Conservation (phyloP, 2,888 invertebrate species). For the Pterostichus niger region DNA sequence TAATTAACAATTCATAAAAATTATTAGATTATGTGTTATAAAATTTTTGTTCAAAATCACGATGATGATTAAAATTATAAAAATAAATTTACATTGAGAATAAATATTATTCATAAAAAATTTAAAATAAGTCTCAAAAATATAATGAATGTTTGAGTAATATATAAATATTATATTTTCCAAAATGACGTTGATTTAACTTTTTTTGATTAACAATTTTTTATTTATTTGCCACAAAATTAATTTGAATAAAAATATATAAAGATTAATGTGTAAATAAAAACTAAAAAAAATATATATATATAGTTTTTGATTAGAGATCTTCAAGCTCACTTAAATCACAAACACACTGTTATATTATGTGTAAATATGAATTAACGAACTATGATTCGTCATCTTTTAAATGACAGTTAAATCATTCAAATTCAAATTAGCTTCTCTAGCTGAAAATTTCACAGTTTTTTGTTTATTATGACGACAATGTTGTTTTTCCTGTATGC, state of each 20-base stretch:
- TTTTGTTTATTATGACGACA: constrained; percentile 16
- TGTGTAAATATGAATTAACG: constrained; percentile 62
- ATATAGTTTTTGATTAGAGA: constrained; percentile 6
- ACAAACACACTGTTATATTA: constrained; percentile 60
- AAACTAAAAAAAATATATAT: neutral
- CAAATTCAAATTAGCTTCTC: constrained; percentile 52
- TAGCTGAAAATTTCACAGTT: constrained; percentile 57
- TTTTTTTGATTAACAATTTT: too few relatives aligned
- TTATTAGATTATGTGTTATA: too few relatives aligned
- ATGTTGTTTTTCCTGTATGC: constrained; percentile 22
- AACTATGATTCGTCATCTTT: constrained; percentile 38
- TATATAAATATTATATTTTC: too few relatives aligned
- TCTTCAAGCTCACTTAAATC: constrained; percentile 33
- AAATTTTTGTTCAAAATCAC: too few relatives aligned
- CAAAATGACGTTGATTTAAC: too few relatives aligned
- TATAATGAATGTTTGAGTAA: too few relatives aligned
- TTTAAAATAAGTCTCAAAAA: too few relatives aligned
- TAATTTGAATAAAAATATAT: neutral
- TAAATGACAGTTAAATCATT: constrained; percentile 54
- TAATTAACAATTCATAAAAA: too few relatives aligned
- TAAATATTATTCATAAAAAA: too few relatives aligned
- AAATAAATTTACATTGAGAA: neutral
- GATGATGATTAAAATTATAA: neutral
- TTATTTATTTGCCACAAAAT: too few relatives aligned
- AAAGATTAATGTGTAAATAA: constrained; percentile 13